Base-by-base conservation (phyloP, 2,888 invertebrate species). In the Glaucopsyche alexis region DNA sequence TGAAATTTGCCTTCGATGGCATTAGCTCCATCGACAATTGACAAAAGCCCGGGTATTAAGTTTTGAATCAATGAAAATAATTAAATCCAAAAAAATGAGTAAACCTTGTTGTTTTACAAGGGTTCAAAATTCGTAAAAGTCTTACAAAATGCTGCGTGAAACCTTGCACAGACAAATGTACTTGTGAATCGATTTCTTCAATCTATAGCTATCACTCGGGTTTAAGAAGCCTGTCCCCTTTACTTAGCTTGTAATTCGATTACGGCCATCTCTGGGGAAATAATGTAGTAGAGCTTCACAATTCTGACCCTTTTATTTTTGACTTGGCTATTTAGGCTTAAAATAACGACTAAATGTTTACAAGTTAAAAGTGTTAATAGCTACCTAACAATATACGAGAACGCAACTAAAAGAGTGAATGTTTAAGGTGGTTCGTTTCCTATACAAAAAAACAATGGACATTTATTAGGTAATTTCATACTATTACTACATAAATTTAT, bases 231-330 rank as follows among this genome's bases (percentile, higher is more conserved):
- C 73, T 75, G 75, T 75, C 76, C 78, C 77, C 77, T 75, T 73
- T 75, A 76, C 76, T 77, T 78, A 74, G 74, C 72, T 73, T 72
- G 74, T 80, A 80, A 80, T 77, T 78, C 77, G 77, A 80, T 80
- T 80, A 80, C 73, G 52, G 72, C 73, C 76, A 67, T 73, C 74
- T 14, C 69, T 9, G 3, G 29, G 67, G 67, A 11, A 69, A 69
- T 69, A 69, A 47, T 13, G 67, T 69, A 47, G 19, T 69, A 69
- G 47, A 69, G 67, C 19, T 29, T 69, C 29, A 45, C 69, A 69
- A 69, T 69, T 69, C 69, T 69, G 69, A 29, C 69, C 11, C 19
- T 69, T 69, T 69, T 49, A 67, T 60, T 60, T 6, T 60, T 60
- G 29, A 29, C 29, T 60, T 29, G 6, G 6, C 7, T 29, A 29